phyloP scores from a whole-genome alignment of 2,113 vertebrate genomes.

The Leptosomus discolor region DNA sequence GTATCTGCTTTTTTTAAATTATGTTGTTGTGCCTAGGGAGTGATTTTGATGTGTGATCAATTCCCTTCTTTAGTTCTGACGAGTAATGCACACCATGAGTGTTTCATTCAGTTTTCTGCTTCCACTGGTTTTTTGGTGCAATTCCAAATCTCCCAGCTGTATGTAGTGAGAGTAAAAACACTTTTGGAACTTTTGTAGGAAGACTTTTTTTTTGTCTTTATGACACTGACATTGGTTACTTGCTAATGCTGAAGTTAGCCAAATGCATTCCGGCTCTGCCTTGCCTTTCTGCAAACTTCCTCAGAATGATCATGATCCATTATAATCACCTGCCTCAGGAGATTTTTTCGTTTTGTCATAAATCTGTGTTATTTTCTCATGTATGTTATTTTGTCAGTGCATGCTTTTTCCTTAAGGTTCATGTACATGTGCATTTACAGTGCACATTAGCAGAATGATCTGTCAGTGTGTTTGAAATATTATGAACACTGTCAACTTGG shows the following conservation, averaged over 20 bases:
- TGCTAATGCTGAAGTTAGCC: conserved; percentile 12
- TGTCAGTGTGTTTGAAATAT: conserved; percentile 43
- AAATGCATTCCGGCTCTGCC: neutral
- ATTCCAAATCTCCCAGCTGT: conserved; percentile 45
- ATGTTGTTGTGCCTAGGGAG: neutral
- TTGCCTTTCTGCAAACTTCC: conserved; percentile 37
- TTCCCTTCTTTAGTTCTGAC: neutral
- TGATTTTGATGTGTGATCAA: neutral
- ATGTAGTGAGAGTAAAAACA: neutral
- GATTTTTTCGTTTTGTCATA: conserved; percentile 34
- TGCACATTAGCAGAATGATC: neutral
- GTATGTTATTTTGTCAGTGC: neutral
- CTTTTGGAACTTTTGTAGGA: conserved; percentile 3
- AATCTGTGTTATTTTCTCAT: conserved; percentile 34
- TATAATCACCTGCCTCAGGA: conserved; percentile 29
- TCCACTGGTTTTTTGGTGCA: neutral
- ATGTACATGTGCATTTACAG: neutral
- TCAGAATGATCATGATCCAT: conserved; percentile 16
- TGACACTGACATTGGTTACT: neutral
- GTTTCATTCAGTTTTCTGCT: conserved; percentile 40
- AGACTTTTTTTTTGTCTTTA: neutral
- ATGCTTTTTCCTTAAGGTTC: conserved; percentile 25
- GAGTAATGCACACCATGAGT: neutral
- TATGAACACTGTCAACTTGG: conserved; percentile 45
- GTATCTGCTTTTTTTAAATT: neutral